Conservation (phyloP, 1,140 invertebrate genomes). For the Drosophila sp. region DNA sequence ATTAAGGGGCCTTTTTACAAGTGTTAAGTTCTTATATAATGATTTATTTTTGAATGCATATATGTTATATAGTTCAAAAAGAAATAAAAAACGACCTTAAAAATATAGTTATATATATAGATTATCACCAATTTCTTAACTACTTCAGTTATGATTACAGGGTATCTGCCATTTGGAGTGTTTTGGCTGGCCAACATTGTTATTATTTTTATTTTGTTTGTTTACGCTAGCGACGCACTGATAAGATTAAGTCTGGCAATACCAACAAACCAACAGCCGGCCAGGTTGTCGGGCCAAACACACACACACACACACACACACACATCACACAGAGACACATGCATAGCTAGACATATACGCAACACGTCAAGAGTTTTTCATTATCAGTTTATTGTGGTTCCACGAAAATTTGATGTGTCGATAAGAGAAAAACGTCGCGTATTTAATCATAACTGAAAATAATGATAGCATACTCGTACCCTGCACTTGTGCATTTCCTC, state of each 20-base stretch:
- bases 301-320: not conserved
- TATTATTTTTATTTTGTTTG: slow-evolving; percentile 69
- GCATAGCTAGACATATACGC: no score
- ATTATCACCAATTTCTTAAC: no score
- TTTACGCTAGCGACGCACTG: slow-evolving; percentile 60
- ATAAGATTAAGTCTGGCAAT: slow-evolving; percentile 58
- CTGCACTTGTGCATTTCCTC: slow-evolving; percentile 28
- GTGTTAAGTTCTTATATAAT: no score
- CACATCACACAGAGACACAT: not conserved
- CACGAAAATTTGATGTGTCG: slow-evolving; percentile 47
- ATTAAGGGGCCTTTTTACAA: no score
- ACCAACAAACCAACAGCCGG: slow-evolving; percentile 42
- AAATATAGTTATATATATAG: no score
- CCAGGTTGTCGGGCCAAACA: slow-evolving; percentile 36
- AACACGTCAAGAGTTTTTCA: slow-evolving; percentile 42
- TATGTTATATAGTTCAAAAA: no score
- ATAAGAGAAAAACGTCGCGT: slow-evolving; percentile 26
- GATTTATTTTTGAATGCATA: not conserved
- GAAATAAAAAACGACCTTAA: no score
- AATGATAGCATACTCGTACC: slow-evolving; percentile 19
- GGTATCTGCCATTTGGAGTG: slow-evolving; percentile 11
- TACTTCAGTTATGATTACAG: not conserved
- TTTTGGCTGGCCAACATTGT: slow-evolving; percentile 40
- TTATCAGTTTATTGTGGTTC: slow-evolving; percentile 55
- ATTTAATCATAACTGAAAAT: slow-evolving; percentile 46